These are phyloP conservation scores for Heliconius nattereri DNA, from an alignment of 1,140 invertebrate genomes.

Conservation along the genomic window DNA sequence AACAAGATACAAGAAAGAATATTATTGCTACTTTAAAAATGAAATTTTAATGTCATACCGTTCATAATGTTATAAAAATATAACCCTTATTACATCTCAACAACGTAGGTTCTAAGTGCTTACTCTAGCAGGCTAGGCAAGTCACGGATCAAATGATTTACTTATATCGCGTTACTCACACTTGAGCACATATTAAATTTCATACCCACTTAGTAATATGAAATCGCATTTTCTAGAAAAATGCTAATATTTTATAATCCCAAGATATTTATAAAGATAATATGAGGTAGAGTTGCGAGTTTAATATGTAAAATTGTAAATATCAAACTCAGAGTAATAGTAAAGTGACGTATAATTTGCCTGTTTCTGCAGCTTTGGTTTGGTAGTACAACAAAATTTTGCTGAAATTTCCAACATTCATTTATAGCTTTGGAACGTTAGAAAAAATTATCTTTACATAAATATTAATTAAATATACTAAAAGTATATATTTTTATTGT, in stretches of 20 bases:
- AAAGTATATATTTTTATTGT: too few species aligned
- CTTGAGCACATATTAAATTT: slow-evolving; percentile 20
- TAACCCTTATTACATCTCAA: slow-evolving; percentile 1
- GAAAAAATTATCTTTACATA: too few species aligned
- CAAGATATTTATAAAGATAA: background rate
- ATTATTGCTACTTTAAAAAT: background rate
- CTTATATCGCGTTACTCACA: slow-evolving; percentile 25
- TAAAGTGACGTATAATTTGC: too few species aligned
- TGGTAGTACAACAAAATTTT: too few species aligned
- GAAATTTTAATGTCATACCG: background rate
- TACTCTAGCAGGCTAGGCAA: slow-evolving; percentile 12
- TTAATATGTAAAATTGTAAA: background rate
- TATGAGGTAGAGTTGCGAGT: background rate
- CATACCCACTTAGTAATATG: slow-evolving; percentile 12
- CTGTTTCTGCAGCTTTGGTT: too few species aligned
- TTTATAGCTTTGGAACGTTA: too few species aligned
- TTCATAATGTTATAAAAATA: background rate
- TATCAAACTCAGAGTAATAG: too few species aligned
- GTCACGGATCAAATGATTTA: slow-evolving; percentile 20
- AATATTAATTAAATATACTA: too few species aligned
- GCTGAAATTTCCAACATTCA: too few species aligned
- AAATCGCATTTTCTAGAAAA: background rate
- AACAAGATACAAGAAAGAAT: too few species aligned
- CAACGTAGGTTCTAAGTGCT: background rate
- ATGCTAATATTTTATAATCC: background rate